Conservation (phyloP, 2,888 invertebrate species). For the Oscheius sp. region DNA sequence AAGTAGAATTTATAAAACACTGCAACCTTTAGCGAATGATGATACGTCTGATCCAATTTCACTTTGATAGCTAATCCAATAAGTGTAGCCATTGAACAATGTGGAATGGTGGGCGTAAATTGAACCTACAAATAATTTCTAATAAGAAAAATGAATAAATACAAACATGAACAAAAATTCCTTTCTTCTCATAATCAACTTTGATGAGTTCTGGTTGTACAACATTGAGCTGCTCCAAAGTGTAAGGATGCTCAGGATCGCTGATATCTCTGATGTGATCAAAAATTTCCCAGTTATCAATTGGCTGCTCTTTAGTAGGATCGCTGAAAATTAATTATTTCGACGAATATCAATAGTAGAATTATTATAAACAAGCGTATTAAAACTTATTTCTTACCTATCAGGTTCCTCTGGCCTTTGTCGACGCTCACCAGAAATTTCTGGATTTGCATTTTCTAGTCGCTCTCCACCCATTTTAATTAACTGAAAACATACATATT, state of each 20-base stretch:
- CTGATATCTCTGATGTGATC: conserved; percentile 92
- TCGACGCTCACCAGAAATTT: conserved; percentile 44
- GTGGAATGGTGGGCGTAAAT: conserved; percentile 96
- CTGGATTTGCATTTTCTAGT: conserved; percentile 59
- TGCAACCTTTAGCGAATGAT: conserved; percentile 76
- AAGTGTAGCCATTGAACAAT: conserved; percentile 97
- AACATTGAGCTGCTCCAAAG: conserved; percentile 92
- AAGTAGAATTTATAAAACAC: conserved; percentile 1
- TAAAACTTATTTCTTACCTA: conserved; percentile 28
- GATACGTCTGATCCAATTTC: conserved; percentile 86
- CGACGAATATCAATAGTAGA: too few species aligned
- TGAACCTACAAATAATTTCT: conserved; percentile 73
- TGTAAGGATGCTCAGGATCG: conserved; percentile 96
- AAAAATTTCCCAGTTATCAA: conserved; percentile 74
- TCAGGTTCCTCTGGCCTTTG: conserved; percentile 41
- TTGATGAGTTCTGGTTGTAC: conserved; percentile 80
- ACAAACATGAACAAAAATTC: conserved; percentile 64
- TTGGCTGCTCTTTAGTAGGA: conserved; percentile 60
- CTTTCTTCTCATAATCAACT: conserved; percentile 55
- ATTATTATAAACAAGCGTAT: not conserved
- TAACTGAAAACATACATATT: not conserved
- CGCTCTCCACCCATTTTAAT: conserved; percentile 44
- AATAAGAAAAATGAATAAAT: not conserved
- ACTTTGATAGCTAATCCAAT: conserved; percentile 92
- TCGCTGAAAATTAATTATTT: conserved; percentile 45